These are phyloP conservation scores for Tribolium castaneum DNA, from an alignment of 1,140 invertebrate species.

Conservation along the genomic window DNA sequence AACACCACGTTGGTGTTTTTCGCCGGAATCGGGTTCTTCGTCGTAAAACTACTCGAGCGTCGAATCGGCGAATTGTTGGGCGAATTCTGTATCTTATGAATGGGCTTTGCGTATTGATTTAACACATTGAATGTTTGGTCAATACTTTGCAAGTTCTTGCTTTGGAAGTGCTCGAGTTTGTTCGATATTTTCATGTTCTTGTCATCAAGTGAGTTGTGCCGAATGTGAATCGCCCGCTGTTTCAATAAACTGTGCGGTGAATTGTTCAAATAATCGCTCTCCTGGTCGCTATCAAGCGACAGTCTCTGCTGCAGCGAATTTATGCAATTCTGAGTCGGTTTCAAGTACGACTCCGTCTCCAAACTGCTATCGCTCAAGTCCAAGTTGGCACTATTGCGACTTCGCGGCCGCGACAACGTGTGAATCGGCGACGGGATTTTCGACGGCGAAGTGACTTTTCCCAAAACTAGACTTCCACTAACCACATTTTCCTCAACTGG, in stretches of 20 bases:
- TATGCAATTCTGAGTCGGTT: constrained; percentile 76
- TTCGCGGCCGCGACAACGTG: constrained; percentile 65
- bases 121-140: constrained; percentile 63
- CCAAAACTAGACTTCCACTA: constrained; percentile 47
- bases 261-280: constrained; percentile 61
- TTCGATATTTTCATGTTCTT: constrained; percentile 60
- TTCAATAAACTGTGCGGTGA: constrained; percentile 60
- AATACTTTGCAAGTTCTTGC: constrained; percentile 61
- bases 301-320: constrained; percentile 71
- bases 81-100: constrained; percentile 63
- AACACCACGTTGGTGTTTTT: constrained; percentile 54
- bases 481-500: constrained; percentile 30
- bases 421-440: constrained; percentile 74
- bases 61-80: constrained; percentile 62
- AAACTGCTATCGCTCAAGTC: constrained; percentile 65
- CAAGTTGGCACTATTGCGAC: constrained; percentile 64
- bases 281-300: constrained; percentile 62
- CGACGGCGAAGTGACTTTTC: constrained; percentile 63
- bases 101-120: constrained; percentile 60
- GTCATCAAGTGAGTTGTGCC: constrained; percentile 68
- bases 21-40: constrained; percentile 59
- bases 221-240: constrained; percentile 61
- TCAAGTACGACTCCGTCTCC: constrained; percentile 73
- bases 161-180: constrained; percentile 63
- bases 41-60: constrained; percentile 62